phyloP scores from a whole-genome alignment of 2,888 invertebrate species.

The Patella ulyssiponensis region DNA sequence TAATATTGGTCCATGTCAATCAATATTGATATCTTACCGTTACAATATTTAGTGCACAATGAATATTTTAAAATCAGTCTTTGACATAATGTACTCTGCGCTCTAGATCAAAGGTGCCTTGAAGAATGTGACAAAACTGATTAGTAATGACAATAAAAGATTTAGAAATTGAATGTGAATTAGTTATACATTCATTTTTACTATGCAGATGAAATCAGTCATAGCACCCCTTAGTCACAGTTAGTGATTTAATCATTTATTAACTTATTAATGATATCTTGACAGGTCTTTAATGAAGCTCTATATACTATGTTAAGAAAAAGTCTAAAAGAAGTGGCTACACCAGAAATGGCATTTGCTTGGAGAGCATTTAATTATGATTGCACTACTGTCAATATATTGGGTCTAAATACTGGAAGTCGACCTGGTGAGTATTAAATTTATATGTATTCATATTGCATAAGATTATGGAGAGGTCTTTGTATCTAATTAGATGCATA shows the following conservation, averaged over 20 bases:
- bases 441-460: neutral
- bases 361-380: conserved; percentile 70
- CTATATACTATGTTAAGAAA: conserved; percentile 65
- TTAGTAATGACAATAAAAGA: too few relatives aligned
- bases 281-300: conserved; percentile 68
- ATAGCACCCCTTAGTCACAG: too few relatives aligned
- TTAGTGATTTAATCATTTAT: too few relatives aligned
- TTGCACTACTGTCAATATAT: conserved; percentile 63
- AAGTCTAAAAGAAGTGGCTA: conserved; percentile 60
- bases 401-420: conserved; percentile 55
- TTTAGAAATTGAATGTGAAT: too few relatives aligned
- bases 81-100: conserved; percentile 9
- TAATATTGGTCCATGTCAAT: neutral
- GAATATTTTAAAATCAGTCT: neutral
- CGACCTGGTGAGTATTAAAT: conserved; percentile 61
- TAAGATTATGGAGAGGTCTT: too few relatives aligned
- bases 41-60: neutral
- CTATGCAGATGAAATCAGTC: too few relatives aligned
- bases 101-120: too few relatives aligned
- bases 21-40: too few relatives aligned
- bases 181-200: too few relatives aligned
- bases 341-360: conserved; percentile 68
- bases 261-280: too few relatives aligned
- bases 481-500: too few relatives aligned
- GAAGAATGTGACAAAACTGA: too few relatives aligned